Conservation (phyloP, 2,113 vertebrate genomes). For the Pachypanchax playfairii region DNA sequence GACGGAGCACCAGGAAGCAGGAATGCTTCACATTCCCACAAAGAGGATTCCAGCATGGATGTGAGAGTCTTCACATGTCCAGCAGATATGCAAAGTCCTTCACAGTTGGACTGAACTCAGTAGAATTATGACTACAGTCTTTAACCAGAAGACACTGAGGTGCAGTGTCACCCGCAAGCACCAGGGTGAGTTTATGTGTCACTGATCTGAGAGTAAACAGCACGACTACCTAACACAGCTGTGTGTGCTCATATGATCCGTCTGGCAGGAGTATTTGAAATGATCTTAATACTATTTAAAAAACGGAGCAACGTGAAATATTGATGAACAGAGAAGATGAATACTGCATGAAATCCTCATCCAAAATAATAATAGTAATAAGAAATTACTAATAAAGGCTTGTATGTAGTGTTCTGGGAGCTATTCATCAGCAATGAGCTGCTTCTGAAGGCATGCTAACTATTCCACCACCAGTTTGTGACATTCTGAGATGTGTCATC, state of each 20-base stretch:
- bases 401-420: constrained; percentile 12
- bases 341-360: constrained; percentile 43
- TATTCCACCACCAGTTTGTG: constrained; percentile 72
- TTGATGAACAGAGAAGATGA: constrained; percentile 28
- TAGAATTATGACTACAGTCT: constrained; percentile 47
- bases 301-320: constrained; percentile 25
- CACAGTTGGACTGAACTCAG: constrained; percentile 34
- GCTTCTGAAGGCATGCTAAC: constrained; percentile 59
- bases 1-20: constrained; percentile 43
- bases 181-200: constrained; percentile 66
- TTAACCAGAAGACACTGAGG: constrained; percentile 45
- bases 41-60: constrained; percentile 74
- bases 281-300: constrained; percentile 13
- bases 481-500: constrained; percentile 65
- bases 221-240: constrained; percentile 58
- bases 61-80: constrained; percentile 77
- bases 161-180: constrained; percentile 46
- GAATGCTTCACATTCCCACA: constrained; percentile 62
- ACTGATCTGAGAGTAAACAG: constrained; percentile 73
- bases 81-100: constrained; percentile 59
- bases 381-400: constrained; percentile 44
- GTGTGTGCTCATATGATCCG: constrained; percentile 53
- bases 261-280: constrained; percentile 41
- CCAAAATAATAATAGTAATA: constrained; percentile 29
- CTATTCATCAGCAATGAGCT: constrained; percentile 36